phyloP scores from a whole-genome alignment of 2,797 vertebrate genomes.

The Thamnophis elegans region DNA sequence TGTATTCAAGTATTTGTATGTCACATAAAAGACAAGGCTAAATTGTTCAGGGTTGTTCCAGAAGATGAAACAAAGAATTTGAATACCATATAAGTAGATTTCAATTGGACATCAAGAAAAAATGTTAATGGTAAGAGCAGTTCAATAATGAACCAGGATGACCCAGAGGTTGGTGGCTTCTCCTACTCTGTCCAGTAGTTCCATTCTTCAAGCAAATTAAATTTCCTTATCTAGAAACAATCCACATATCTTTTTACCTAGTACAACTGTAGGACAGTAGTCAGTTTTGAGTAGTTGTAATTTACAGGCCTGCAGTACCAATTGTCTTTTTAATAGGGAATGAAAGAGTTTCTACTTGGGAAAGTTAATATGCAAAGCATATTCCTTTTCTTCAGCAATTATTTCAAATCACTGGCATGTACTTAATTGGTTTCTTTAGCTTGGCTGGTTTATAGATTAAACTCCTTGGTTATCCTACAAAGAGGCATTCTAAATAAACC shows the following conservation, averaged over 20 bases:
- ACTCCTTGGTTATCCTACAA: background rate
- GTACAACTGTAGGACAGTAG: background rate
- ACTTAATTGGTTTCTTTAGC: background rate
- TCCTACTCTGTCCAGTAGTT: background rate
- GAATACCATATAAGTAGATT: background rate
- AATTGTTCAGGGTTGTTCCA: background rate
- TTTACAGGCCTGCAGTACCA: background rate
- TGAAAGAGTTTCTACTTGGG: background rate
- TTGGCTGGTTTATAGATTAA: background rate
- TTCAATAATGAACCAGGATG: background rate
- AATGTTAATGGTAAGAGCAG: background rate
- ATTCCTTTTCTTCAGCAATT: background rate
- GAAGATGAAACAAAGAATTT: background rate
- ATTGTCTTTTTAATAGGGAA: background rate
- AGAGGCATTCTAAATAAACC: accelerated
- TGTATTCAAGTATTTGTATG: background rate
- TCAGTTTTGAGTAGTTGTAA: background rate
- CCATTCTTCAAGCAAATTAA: background rate
- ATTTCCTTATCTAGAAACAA: background rate
- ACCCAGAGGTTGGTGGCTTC: background rate
- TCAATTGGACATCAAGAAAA: background rate
- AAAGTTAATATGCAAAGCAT: background rate
- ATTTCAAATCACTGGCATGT: background rate
- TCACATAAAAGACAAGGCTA: background rate
- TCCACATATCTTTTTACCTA: background rate